These are phyloP conservation scores for Apamea monoglypha DNA, from an alignment of 2,888 invertebrate species.

Conservation along the genomic window DNA sequence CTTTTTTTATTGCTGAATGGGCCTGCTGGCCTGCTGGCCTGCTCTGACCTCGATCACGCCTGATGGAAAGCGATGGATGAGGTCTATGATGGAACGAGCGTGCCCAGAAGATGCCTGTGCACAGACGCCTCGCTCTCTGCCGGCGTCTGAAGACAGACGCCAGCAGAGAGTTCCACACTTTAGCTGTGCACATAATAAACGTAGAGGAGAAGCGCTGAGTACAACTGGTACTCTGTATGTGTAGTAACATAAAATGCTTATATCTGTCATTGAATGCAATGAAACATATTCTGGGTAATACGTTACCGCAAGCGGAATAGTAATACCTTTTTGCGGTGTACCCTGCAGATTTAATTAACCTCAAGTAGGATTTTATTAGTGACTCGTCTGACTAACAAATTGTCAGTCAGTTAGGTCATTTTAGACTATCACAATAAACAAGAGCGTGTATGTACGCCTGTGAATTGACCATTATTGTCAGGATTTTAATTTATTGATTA, in stretches of 20 bases:
- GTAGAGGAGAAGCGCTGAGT: background rate
- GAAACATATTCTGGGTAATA: slow-evolving; percentile 32
- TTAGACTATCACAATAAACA: slow-evolving; percentile 11
- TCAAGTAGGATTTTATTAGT: slow-evolving; percentile 28
- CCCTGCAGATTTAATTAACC: slow-evolving; percentile 17
- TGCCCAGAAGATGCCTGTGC: background rate
- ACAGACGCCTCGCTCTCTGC: no score
- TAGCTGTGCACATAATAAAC: background rate
- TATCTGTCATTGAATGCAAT: slow-evolving; percentile 17
- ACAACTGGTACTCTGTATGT: background rate
- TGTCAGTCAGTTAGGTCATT: slow-evolving; percentile 33
- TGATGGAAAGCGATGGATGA: background rate
- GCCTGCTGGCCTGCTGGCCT: background rate
- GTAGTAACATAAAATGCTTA: background rate
- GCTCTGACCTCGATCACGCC: background rate
- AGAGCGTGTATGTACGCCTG: slow-evolving; percentile 10
- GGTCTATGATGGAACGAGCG: background rate
- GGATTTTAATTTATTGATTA: slow-evolving; percentile 50
- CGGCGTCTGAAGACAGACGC: no score
- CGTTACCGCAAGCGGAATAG: slow-evolving; percentile 46
- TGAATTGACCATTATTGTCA: slow-evolving; percentile 39
- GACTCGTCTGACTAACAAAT: slow-evolving; percentile 26
- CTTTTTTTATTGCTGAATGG: background rate
- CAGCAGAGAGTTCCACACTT: background rate
- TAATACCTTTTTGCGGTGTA: slow-evolving; percentile 47